Evolutionary conservation across 2,888 invertebrate species (phyloP), one percentile per base, ranked within the genome.

Genomic region (Caenorhabditis auriculariae): DNA sequence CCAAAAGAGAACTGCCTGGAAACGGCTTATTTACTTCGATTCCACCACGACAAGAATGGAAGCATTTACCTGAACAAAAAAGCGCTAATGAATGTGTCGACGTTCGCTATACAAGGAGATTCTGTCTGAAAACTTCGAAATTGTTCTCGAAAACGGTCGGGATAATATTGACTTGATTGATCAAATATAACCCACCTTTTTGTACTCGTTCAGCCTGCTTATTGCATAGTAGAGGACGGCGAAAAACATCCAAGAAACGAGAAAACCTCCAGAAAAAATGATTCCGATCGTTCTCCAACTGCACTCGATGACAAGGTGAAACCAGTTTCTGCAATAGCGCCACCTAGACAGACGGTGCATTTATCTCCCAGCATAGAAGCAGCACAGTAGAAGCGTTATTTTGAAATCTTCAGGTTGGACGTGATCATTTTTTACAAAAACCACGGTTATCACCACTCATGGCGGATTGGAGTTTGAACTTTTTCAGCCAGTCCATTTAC

Each of bases 231-330:
- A 78, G 37, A 77, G 49, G 17, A 69, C 5, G 21, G 71, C 78
- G 46, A 78, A 78, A 29, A 72, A 48, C 1, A 69, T 43, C 78
- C 78, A 78, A 0, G 74, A 75, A 23, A 65, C 39, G 21, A 78
- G 37, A 48, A 78, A 78, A 1, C 78, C 60, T 42, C 53, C 55
- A 1, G 75, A 62, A 45, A 79, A 79, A 12, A 79, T 27, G 12
- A 64, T 44, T 28, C 71, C 49, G 5, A 79, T 70, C 17, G 69
- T 62, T 23, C 78, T 47, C 79, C 79, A 79, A 43, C 68, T 66
- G 56, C 65, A 70, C 45, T 79, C 79, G 55, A 79, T 80, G 23
- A 78, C 54, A 28, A 80, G 53, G 56, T 80, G 79, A 57, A 79
- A 79, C 79, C 79, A 79, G 55, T 79, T 79, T 49, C 79, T 78